Percentiles rank a stretch among this genome's conserved stretches.
Conservation (phyloP, 2,888 invertebrate species). For the Hyppa rectilinea region DNA sequence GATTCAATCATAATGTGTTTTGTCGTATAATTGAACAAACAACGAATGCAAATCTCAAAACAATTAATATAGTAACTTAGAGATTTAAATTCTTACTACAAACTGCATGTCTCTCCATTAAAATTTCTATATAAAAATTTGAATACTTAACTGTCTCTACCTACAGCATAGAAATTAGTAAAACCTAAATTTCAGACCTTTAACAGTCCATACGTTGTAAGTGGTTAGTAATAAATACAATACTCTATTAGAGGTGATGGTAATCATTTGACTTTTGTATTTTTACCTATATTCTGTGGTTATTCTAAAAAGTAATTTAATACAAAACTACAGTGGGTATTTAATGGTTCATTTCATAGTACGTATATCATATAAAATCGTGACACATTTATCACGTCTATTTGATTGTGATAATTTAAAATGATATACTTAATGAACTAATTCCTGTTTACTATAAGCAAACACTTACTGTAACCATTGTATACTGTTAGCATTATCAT, state of each 20-base stretch:
- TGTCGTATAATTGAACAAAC: not conserved
- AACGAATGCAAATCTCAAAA: not conserved
- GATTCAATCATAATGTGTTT: not conserved
- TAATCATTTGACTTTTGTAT: too few species aligned
- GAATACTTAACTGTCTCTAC: too few species aligned
- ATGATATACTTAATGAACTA: not conserved
- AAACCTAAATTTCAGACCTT: too few species aligned
- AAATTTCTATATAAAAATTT: too few species aligned
- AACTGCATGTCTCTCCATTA: too few species aligned
- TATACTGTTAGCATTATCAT: not conserved
- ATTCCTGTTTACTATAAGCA: constrained; percentile 7
- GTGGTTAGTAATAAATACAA: too few species aligned
- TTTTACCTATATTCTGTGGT: not conserved
- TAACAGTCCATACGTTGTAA: too few species aligned
- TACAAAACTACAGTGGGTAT: constrained; percentile 7
- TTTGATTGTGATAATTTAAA: constrained; percentile 17
- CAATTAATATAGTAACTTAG: not conserved
- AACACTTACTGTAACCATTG: too few species aligned
- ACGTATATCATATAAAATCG: constrained; percentile 22
- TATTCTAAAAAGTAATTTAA: constrained; percentile 6
- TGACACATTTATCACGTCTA: constrained; percentile 29
- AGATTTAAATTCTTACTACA: too few species aligned
- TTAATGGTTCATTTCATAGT: constrained; percentile 12
- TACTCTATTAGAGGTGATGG: too few species aligned
- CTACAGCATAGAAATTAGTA: too few species aligned